Percentiles rank a stretch among this genome's conserved stretches.
phyloP scores from a whole-genome alignment of 2,113 vertebrate species.

The Psephotus haematonotus region DNA sequence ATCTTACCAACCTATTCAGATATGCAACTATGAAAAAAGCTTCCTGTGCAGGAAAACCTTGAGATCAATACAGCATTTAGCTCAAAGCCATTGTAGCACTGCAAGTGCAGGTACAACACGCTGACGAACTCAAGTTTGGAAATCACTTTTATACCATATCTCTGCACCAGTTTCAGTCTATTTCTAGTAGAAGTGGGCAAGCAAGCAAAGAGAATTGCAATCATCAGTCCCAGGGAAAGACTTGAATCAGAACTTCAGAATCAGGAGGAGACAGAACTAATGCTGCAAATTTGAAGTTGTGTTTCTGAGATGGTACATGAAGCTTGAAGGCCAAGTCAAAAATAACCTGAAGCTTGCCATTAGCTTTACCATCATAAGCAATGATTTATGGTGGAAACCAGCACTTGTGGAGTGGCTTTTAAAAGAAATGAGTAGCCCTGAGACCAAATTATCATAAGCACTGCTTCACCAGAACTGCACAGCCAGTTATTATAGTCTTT shows the following conservation, averaged over 20 bases:
- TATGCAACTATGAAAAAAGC: not conserved
- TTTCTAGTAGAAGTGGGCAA: not conserved
- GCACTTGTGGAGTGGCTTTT: not conserved
- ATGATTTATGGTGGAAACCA: not conserved
- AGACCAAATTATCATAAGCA: constrained; percentile 29
- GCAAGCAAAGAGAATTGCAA: constrained; percentile 34
- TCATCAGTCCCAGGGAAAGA: constrained; percentile 23
- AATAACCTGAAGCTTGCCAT: constrained; percentile 16
- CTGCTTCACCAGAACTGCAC: not conserved
- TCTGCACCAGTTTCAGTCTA: not conserved
- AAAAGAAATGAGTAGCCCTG: not conserved
- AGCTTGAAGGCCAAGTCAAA: constrained; percentile 15
- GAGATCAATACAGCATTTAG: constrained; percentile 38
- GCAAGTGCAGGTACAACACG: not conserved
- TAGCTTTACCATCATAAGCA: not conserved
- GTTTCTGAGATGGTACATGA: constrained; percentile 25
- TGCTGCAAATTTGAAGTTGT: not conserved
- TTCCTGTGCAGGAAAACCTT: not conserved
- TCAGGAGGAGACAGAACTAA: constrained; percentile 30
- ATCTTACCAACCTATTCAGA: not conserved
- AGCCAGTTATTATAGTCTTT: not conserved
- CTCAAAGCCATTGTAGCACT: not conserved
- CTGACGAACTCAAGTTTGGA: not conserved
- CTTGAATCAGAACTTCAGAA: not conserved
- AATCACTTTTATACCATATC: not conserved